Percentiles rank a stretch among this genome's conserved stretches.
Conservation (phyloP, 1,140 invertebrate species). For the Neomicropteryx cornuta region DNA sequence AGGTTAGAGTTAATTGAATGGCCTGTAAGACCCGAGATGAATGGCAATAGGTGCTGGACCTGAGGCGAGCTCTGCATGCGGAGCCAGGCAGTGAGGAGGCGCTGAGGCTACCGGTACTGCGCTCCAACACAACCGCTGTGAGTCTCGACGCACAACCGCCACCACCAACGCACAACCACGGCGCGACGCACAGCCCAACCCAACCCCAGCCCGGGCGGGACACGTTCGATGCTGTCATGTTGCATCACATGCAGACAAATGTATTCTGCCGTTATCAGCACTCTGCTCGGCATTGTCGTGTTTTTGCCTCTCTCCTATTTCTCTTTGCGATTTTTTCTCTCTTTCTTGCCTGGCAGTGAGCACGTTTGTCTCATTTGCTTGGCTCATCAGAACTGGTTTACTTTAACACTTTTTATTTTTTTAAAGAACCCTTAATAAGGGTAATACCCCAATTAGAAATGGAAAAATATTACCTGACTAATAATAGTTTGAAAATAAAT, state of each 20-base stretch:
- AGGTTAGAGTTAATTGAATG: no score
- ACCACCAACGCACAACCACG: constrained; percentile 9
- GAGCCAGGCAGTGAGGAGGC: constrained; percentile 42
- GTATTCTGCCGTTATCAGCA: no score
- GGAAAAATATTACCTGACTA: no score
- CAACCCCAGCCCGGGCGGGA: constrained; percentile 30
- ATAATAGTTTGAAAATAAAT: no score
- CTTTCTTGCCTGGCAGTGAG: no score
- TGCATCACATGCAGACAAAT: constrained; percentile 18
- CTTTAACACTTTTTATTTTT: background rate
- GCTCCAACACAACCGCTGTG: constrained; percentile 25
- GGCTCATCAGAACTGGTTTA: background rate
- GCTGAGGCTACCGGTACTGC: constrained; percentile 35
- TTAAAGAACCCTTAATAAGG: no score
- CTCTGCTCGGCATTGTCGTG: no score
- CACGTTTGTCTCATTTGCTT: no score
- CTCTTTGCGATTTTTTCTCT: no score
- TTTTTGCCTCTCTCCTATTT: no score
- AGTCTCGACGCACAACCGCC: constrained; percentile 24
- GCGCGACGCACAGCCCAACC: constrained; percentile 19
- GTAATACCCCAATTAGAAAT: no score
- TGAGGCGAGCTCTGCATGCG: constrained; percentile 52
- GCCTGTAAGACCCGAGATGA: no score
- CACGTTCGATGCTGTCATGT: constrained; percentile 40
- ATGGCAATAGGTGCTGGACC: constrained; percentile 58